Evolutionary conservation across 2,888 invertebrate genomes (phyloP), one percentile per base, ranked within the genome.

Genomic region (Ditylenchus weischeri): DNA sequence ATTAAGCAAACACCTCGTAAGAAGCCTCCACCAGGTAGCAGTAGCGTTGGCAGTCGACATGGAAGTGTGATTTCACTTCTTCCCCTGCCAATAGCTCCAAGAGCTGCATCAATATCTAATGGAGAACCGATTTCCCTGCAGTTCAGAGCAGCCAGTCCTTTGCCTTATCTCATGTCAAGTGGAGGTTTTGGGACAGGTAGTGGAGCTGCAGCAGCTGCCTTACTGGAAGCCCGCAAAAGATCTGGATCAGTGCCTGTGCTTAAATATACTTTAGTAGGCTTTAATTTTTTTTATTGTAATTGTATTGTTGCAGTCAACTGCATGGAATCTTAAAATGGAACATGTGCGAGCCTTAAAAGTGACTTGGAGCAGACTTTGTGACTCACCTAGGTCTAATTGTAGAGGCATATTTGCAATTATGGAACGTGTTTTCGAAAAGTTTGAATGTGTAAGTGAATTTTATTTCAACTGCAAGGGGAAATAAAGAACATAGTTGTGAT

Each of bases 321-420:
- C 74, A 23, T 80, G 79, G 80, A 74, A 70, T 35, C 65, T 80
- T 54, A 78, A 79, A 60, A 66, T 72, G 19, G 74, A 74, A 11
- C 76, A 78, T 29, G 73, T 79, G 23, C 72, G 79, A 29, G 80
- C 78, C 11, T 62, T 80, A 23, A 76, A 75, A 67, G 70, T 73
- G 48, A 80, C 80, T 11, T 80, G 80, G 80, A 65, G 71, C 5
- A 68, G 80, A 29, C 72, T 80, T 10, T 80, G 80, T 58, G 80
- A 80, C 54, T 75, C 77, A 0, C 80, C 80, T 0, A 57, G 80
- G 21, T 70, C 73, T 21, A 78, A 78, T 61, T 80, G 80, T 65
- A 76, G 76, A 49, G 80, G 80, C 8, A 80, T 80, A 54, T 75
- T 78, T 35, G 75, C 73, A 23, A 76, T 80, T n/a, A 75, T 78